phyloP scores from a whole-genome alignment of 1,140 invertebrate species.

The Homalodisca vitripennis region DNA sequence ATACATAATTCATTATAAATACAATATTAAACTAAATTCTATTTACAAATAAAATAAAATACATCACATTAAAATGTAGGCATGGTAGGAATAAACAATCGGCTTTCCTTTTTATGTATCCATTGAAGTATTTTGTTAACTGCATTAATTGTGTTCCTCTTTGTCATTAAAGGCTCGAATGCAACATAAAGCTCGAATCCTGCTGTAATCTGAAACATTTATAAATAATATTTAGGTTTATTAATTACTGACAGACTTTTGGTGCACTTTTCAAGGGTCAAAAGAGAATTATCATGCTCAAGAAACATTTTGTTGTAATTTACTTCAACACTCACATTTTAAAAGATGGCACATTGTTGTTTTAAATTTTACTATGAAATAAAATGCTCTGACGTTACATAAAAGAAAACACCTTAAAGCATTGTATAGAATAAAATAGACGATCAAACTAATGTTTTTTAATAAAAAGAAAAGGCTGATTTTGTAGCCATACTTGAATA shows the following conservation, averaged over 20 bases:
- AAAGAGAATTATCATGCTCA: constrained; percentile 4
- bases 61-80: constrained; percentile 75
- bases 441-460: no score
- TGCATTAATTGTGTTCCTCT: constrained; percentile 77
- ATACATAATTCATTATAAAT: no score
- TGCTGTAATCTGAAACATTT: constrained; percentile 68
- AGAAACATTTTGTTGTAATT: constrained; percentile 23
- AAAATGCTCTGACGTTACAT: no score
- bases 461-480: no score
- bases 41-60: not conserved
- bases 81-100: constrained; percentile 88
- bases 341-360: no score
- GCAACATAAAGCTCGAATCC: constrained; percentile 92
- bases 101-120: constrained; percentile 93
- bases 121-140: constrained; percentile 88
- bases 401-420: no score
- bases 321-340: no score
- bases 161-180: constrained; percentile 88
- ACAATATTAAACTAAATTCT: not conserved
- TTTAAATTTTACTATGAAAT: no score
- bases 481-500: no score
- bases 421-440: no score
- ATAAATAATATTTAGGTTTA: constrained; percentile 35
- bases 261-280: no score
- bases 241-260: no score